Percentiles rank a stretch among this genome's conserved stretches.
Evolutionary conservation across 1,140 invertebrate genomes (phyloP).

Genomic region (Prorops nasuta): DNA sequence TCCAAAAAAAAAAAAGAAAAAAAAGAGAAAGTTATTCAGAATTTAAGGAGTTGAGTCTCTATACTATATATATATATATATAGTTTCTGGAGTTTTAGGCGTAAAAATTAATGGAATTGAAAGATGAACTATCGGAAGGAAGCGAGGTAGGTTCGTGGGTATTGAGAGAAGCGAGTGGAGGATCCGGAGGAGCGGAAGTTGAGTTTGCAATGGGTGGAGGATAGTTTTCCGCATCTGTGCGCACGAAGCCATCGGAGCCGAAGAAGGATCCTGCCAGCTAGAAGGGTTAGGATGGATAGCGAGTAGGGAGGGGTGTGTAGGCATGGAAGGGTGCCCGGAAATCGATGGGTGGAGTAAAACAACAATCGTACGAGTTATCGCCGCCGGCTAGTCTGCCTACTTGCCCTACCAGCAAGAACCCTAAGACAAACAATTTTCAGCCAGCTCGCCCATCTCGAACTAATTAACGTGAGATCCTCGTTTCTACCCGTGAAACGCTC

Average conservation of each 20-base stretch:
- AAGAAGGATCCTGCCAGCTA: no score
- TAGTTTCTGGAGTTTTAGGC: no score
- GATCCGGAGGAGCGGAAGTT: conserved; percentile 10
- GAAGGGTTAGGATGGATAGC: no score
- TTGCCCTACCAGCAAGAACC: conserved; percentile 21
- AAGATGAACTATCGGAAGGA: no score
- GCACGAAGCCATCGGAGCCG: conserved; percentile 20
- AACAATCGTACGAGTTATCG: conserved; percentile 39
- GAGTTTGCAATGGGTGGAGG: conserved; percentile 6
- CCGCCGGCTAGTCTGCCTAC: conserved; percentile 16
- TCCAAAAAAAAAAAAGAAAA: no score
- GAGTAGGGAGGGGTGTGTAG: neutral
- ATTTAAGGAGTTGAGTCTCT: no score
- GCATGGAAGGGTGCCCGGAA: neutral
- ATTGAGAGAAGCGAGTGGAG: neutral
- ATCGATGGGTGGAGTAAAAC: conserved; percentile 22
- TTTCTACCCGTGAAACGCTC: conserved; percentile 3
- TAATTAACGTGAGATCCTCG: conserved; percentile 47
- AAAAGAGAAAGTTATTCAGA: no score
- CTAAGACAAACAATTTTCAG: conserved; percentile 44
- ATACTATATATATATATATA: no score
- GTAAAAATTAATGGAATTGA: no score
- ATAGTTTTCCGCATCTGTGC: conserved; percentile 47
- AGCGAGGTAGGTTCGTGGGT: no score
- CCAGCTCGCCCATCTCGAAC: conserved; percentile 38